phyloP scores from a whole-genome alignment of 2,113 vertebrate species.

The Dinomys branickii region DNA sequence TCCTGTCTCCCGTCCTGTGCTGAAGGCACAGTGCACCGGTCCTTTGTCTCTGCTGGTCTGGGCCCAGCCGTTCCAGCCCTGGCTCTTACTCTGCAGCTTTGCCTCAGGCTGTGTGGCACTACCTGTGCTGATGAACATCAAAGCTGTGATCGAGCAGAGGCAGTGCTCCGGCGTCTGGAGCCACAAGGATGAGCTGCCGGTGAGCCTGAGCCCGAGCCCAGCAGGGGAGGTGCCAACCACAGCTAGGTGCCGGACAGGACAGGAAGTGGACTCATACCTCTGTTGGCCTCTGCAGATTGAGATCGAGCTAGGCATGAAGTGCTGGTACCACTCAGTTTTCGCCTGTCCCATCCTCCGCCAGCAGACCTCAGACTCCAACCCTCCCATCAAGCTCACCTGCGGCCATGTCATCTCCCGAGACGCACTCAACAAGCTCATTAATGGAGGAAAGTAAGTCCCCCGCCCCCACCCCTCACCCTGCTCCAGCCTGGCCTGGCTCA shows the following conservation, averaged over 20 bases:
- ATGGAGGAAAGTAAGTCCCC: constrained; percentile 91
- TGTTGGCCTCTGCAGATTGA: constrained; percentile 88
- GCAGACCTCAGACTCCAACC: constrained; percentile 94
- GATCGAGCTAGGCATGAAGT: constrained; percentile 95
- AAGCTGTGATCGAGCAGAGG: constrained; percentile 94
- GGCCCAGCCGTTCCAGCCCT: neutral
- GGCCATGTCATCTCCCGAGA: constrained; percentile 94
- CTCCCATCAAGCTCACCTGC: constrained; percentile 95
- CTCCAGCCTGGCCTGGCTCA: too few species aligned
- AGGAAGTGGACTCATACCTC: neutral
- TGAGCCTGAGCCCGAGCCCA: constrained; percentile 74
- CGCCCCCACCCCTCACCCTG: accelerated
- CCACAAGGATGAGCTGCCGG: constrained; percentile 93
- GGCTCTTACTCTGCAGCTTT: constrained; percentile 85
- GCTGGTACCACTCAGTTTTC: constrained; percentile 95
- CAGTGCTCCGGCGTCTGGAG: constrained; percentile 95
- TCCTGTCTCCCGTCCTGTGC: accelerated
- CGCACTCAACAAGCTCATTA: constrained; percentile 94
- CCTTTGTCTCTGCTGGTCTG: too few species aligned
- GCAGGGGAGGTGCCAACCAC: neutral
- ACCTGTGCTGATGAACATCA: constrained; percentile 95
- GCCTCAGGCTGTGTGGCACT: constrained; percentile 94
- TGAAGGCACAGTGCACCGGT: too few species aligned
- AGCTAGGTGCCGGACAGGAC: neutral
- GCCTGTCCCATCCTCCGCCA: constrained; percentile 94